Evolutionary conservation across 2,888 invertebrate genomes (phyloP).

Genomic region (Leucophenga montana): DNA sequence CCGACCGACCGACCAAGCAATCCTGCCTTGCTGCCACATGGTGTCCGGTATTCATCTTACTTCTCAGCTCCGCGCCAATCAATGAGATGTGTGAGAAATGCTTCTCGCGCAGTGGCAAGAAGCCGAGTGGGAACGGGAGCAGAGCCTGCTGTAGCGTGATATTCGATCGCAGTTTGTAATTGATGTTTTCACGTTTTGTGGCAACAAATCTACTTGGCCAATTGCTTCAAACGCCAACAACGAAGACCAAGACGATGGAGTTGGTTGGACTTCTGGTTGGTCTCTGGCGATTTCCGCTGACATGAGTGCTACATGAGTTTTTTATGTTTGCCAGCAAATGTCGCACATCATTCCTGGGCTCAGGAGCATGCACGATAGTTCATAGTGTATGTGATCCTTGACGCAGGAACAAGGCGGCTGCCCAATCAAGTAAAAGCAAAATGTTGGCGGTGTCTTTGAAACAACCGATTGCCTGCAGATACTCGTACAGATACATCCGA

Average conservation of each 20-base stretch:
- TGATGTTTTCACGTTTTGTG: slow-evolving; percentile 65
- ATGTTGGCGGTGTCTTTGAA: slow-evolving; percentile 52
- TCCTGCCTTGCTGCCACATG: slow-evolving; percentile 41
- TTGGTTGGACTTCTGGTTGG: too few relatives aligned
- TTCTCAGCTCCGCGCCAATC: not conserved
- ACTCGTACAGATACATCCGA: not conserved
- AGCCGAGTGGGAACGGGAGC: not conserved
- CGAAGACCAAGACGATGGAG: too few relatives aligned
- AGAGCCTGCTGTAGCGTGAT: slow-evolving; percentile 9
- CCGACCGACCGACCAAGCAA: slow-evolving; percentile 27
- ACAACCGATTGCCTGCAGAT: slow-evolving; percentile 6
- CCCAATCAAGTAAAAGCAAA: slow-evolving; percentile 9
- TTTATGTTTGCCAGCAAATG: slow-evolving; percentile 11
- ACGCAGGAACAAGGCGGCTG: not conserved
- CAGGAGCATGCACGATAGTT: slow-evolving; percentile 13
- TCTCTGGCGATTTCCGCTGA: slow-evolving; percentile 22
- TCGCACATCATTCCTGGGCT: slow-evolving; percentile 16
- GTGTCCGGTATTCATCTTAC: not conserved
- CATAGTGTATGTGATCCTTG: not conserved
- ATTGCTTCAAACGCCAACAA: slow-evolving; percentile 32
- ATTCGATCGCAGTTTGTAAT: slow-evolving; percentile 45
- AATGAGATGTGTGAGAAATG: not conserved
- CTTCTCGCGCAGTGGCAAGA: not conserved
- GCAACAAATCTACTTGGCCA: slow-evolving; percentile 56
- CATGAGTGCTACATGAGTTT: slow-evolving; percentile 30